These are phyloP conservation scores for Clytia hemisphaerica DNA, from an alignment of 30 jellyfish, hydroid and myxozoan species.

Conservation along the genomic window DNA sequence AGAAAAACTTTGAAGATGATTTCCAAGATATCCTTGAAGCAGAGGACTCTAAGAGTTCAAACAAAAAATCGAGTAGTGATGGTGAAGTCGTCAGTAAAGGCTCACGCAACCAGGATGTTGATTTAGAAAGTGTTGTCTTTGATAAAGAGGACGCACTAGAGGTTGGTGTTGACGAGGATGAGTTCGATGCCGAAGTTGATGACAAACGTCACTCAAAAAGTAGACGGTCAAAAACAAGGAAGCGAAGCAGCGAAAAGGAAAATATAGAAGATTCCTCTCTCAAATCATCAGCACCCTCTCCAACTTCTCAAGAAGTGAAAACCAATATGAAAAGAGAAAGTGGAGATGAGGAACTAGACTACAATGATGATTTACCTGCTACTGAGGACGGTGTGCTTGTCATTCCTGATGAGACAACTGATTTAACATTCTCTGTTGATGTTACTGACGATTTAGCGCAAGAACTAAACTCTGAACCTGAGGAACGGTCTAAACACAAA, in stretches of 20 bases:
- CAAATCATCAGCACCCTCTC: no score
- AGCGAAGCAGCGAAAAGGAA: neutral
- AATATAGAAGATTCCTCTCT: neutral
- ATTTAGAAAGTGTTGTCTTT: neutral
- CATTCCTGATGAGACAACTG: constrained; percentile 37
- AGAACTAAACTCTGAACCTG: constrained; percentile 18
- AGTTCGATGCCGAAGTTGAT: neutral
- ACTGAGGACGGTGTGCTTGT: neutral
- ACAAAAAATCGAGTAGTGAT: neutral
- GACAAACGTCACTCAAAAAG: neutral
- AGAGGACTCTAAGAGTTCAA: neutral
- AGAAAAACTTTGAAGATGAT: constrained; percentile 23
- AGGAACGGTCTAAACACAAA: neutral
- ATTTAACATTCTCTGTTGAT: constrained; percentile 31
- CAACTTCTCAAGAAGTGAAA: no score
- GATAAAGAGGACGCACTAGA: constrained; percentile 29
- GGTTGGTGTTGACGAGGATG: constrained; percentile 31
- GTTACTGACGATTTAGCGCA: constrained; percentile 26
- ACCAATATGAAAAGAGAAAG: no score
- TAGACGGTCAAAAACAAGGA: neutral
- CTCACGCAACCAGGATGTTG: neutral
- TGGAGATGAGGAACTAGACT: neutral
- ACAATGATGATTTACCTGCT: neutral
- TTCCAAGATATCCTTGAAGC: constrained; percentile 12
- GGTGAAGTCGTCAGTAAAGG: neutral